These are phyloP conservation scores for Drosophila subpulchrella DNA, from an alignment of 1,140 invertebrate species.

Conservation along the genomic window DNA sequence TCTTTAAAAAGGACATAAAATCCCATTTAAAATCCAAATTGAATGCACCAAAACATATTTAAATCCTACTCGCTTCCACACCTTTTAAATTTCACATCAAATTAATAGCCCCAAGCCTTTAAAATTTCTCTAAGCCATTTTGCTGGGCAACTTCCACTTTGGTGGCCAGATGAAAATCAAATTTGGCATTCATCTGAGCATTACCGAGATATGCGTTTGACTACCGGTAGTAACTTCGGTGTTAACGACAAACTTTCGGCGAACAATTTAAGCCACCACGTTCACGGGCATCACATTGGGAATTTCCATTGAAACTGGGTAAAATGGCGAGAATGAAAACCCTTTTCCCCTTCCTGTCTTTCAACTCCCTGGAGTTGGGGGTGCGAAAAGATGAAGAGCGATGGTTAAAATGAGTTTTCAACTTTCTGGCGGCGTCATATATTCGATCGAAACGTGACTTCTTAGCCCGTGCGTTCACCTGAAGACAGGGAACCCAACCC, in stretches of 20 bases:
- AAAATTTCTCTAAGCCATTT: constrained; percentile 2
- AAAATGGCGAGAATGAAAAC: too few relatives aligned
- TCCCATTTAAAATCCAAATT: background rate
- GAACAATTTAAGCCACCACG: constrained; percentile 38
- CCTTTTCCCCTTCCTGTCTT: background rate
- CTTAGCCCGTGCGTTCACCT: constrained; percentile 15
- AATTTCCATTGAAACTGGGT: constrained; percentile 11
- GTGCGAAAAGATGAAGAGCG: constrained; percentile 22
- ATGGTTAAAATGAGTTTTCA: constrained; percentile 37
- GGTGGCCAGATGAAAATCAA: constrained; percentile 12
- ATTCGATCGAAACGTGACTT: constrained; percentile 52
- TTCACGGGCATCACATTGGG: constrained; percentile 18
- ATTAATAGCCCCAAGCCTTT: background rate
- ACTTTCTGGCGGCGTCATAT: constrained; percentile 31
- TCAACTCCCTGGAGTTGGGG: constrained; percentile 9
- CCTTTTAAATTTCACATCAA: background rate
- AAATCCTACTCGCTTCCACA: too few relatives aligned
- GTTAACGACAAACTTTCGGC: constrained; percentile 21
- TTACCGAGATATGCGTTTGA: constrained; percentile 1
- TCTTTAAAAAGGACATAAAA: too few relatives aligned
- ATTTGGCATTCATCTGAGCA: constrained; percentile 1
- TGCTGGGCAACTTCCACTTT: background rate
- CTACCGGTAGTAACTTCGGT: constrained; percentile 5
- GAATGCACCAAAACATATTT: too few relatives aligned
- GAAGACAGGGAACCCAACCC: constrained; percentile 1